These are phyloP conservation scores for Melieria picta DNA, from an alignment of 2,888 invertebrate genomes.

Conservation along the genomic window DNA sequence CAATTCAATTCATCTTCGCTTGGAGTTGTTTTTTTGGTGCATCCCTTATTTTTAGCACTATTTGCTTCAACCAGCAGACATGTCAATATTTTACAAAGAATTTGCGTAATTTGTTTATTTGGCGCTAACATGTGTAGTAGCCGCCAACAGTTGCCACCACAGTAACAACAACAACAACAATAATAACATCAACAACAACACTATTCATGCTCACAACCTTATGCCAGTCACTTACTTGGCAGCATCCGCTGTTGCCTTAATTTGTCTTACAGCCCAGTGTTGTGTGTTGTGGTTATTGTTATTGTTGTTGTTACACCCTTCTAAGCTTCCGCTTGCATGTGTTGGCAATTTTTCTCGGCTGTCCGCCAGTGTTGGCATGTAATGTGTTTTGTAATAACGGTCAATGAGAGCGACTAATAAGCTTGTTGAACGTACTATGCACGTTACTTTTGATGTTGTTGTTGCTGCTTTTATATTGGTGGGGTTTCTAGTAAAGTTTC, in stretches of 20 bases:
- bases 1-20: neutral
- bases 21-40: neutral
- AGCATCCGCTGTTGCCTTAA: too few relatives aligned
- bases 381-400: neutral
- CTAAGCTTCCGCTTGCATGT: neutral
- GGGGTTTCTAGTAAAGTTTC: neutral
- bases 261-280: too few relatives aligned
- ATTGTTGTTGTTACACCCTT: too few relatives aligned
- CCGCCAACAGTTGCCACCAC: neutral
- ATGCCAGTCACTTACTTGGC: too few relatives aligned
- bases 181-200: too few relatives aligned
- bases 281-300: too few relatives aligned
- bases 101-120: constrained; percentile 24
- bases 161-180: too few relatives aligned
- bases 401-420: neutral
- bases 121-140: constrained; percentile 14
- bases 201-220: too few relatives aligned
- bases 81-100: constrained; percentile 29
- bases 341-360: neutral
- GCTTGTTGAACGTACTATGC: neutral
- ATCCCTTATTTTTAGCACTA: neutral
- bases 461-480: neutral
- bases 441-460: neutral
- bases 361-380: neutral
- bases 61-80: constrained; percentile 1